Base-by-base conservation (phyloP, 2,888 invertebrate species). In the Brenthis hecate region DNA sequence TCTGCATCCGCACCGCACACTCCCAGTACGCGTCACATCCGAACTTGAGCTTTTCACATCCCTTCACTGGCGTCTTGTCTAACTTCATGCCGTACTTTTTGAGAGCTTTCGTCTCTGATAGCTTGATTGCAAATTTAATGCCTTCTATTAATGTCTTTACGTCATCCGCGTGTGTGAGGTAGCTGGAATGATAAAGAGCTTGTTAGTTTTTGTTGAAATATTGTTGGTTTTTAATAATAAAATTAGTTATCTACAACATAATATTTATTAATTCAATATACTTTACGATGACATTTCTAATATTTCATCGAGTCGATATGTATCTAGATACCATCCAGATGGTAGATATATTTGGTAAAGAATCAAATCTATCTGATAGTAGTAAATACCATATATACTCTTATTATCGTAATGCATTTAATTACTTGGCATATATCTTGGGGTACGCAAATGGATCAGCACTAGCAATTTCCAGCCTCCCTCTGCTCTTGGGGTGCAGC, bases 401-500 rank as follows among this genome's bases (percentile, higher is more conserved):
- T 11, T 43, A 43, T 43, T 43, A 43, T 43, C 1, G 11, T 43
- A 56, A 56, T 14, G 8, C 0, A 48, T 48, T 1, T 28, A 93
- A 91, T 81, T 94, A 97, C 89, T 97, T 97, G 47, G 97, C 97
- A 80, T 96, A 96, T 67, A 99, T 98, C 77, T 96, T 93, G 0
- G 99, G 99, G 75, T 96, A 95, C 1, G 95, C 95, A 58, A 96
- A 90, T 0, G 99, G 98, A 87, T 99, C 95, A 61, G 93, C 94
- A 13, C 96, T 96, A 71, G 94, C 94, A 36, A 99, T 93, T 74
- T 95, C 95, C 4, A 96, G 85, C 48, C 94, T 94, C 0, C 99
- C 99, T 13, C 96, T 94, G 74, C 98, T 98, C 83, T 96, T 96
- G 0, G 99, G 98, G 80, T 98, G 96, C 78, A 99, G 85, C 0